A percentile compares a stretch with the other conserved stretches of the same genome.
Evolutionary conservation across 1,140 invertebrate species (phyloP).

Genomic region (Coenobita brevimanus): DNA sequence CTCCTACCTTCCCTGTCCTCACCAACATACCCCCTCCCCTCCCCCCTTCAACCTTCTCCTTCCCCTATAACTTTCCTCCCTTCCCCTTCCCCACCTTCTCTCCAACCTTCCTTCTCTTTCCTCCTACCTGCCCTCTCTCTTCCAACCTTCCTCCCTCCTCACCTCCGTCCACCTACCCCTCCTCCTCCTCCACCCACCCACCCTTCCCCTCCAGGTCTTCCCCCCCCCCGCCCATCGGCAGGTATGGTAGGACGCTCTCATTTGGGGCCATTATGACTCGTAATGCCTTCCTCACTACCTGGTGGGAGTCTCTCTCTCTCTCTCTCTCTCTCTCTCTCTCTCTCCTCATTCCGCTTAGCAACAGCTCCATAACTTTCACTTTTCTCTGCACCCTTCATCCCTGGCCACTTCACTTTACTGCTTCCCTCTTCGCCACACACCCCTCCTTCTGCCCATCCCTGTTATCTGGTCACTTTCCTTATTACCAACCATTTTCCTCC

Average conservation of each 20-base stretch:
- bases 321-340: background rate
- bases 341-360: background rate
- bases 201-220: slow-evolving; percentile 1
- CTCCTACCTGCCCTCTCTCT: background rate
- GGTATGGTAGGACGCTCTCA: slow-evolving; percentile 36
- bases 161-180: background rate
- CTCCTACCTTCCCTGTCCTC: no score
- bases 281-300: slow-evolving; percentile 36
- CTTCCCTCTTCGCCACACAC: background rate
- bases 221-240: background rate
- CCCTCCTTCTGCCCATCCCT: background rate
- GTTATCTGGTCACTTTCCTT: no score
- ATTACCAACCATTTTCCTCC: background rate
- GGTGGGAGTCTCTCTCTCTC: background rate
- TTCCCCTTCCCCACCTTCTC: background rate
- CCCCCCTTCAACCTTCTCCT: no score
- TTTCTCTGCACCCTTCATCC: no score
- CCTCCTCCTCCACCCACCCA: background rate
- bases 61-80: no score
- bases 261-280: slow-evolving; percentile 42
- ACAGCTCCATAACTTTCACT: background rate
- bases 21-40: no score
- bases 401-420: no score
- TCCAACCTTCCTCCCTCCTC: background rate
- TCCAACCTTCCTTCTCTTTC: background rate